Conservation (phyloP, 2,113 vertebrate species). For the Leptocoma aspasia region DNA sequence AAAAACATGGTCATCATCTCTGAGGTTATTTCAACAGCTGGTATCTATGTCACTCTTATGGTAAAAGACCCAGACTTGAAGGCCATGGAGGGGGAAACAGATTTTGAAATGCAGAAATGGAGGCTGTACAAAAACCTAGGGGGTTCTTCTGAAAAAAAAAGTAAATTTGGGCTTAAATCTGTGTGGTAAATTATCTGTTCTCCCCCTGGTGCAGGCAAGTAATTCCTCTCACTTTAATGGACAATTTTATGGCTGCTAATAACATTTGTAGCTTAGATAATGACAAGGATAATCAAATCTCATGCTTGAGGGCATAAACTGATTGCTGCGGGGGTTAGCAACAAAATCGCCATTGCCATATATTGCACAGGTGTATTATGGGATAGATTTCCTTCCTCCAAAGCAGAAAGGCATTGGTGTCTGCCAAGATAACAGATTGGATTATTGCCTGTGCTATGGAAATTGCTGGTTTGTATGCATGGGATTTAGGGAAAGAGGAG, state of each 20-base stretch:
- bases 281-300: constrained; percentile 72
- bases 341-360: constrained; percentile 44
- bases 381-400: constrained; percentile 36
- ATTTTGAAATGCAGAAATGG: not conserved
- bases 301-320: constrained; percentile 67
- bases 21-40: not conserved
- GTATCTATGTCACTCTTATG: not conserved
- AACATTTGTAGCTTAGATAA: constrained; percentile 74
- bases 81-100: not conserved
- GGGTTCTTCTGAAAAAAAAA: not conserved
- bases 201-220: constrained; percentile 58
- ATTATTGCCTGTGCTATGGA: constrained; percentile 31
- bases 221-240: constrained; percentile 69
- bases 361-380: constrained; percentile 45
- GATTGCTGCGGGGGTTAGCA: constrained; percentile 58
- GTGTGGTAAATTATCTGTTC: constrained; percentile 56
- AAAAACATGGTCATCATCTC: not conserved
- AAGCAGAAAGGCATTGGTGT: constrained; percentile 11
- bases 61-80: not conserved
- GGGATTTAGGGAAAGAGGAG: constrained; percentile 22
- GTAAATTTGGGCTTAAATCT: constrained; percentile 41
- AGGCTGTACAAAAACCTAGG: not conserved
- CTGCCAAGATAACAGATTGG: constrained; percentile 53
- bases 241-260: constrained; percentile 71
- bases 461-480: constrained; percentile 52